Conservation (phyloP, 2,888 invertebrate genomes). For the Hypena proboscidalis region DNA sequence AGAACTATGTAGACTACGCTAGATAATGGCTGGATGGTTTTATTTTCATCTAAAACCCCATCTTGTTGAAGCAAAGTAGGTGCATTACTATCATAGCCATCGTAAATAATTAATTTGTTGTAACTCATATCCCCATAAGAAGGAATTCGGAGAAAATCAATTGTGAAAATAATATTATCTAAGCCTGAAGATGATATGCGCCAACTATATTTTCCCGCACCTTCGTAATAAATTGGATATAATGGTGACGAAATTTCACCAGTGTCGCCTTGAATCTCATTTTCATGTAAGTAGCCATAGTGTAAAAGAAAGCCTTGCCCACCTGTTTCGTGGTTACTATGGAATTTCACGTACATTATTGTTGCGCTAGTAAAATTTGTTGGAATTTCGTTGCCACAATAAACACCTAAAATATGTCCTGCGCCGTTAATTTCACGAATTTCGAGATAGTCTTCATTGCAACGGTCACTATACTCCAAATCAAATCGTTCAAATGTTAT, state of each 20-base stretch:
- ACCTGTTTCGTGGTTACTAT: conserved; percentile 85
- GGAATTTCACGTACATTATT: conserved; percentile 91
- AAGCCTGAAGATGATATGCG: conserved; percentile 84
- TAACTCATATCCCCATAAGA: conserved; percentile 55
- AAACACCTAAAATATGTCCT: conserved; percentile 88
- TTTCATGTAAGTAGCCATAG: conserved; percentile 89
- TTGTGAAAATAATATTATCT: conserved; percentile 50
- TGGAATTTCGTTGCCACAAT: conserved; percentile 89
- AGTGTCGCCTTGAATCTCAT: conserved; percentile 87
- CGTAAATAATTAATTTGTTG: conserved; percentile 84
- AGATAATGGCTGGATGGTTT: conserved; percentile 77
- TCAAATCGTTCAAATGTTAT: conserved; percentile 89
- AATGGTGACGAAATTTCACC: conserved; percentile 93
- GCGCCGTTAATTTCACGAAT: conserved; percentile 87
- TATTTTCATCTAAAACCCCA: conserved; percentile 66
- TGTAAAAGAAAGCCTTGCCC: conserved; percentile 91
- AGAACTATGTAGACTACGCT: conserved; percentile 88
- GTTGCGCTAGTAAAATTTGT: conserved; percentile 84
- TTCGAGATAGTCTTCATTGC: conserved; percentile 94
- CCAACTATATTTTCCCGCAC: conserved; percentile 86
- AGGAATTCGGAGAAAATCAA: conserved; percentile 63
- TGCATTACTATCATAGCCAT: conserved; percentile 89
- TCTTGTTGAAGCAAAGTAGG: conserved; percentile 83
- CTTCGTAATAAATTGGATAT: conserved; percentile 86
- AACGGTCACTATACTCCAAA: conserved; percentile 89